phyloP scores from a whole-genome alignment of 2,888 invertebrate genomes.

The Saturnia pavonia region DNA sequence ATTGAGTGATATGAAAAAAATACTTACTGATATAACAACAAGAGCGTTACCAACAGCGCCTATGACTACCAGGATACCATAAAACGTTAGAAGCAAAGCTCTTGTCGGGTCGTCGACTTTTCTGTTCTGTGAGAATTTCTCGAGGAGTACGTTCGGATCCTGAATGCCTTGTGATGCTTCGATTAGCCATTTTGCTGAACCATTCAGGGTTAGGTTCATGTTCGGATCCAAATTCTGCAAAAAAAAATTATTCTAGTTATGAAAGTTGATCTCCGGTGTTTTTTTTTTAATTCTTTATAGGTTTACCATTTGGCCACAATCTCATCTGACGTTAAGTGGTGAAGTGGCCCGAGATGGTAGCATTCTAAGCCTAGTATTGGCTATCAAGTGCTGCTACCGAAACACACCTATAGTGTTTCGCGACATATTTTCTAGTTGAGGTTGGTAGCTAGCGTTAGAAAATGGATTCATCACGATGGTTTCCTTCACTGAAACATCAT shows the following conservation, averaged over 20 bases:
- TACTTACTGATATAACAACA: conserved; percentile 86
- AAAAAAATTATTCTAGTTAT: conserved; percentile 35
- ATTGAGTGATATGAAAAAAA: conserved; percentile 15
- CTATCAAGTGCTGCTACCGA: no score
- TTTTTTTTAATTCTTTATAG: no score
- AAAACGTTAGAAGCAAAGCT: conserved; percentile 85
- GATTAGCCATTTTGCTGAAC: conserved; percentile 70
- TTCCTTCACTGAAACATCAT: no score
- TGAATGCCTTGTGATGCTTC: conserved; percentile 68
- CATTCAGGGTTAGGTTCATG: conserved; percentile 66
- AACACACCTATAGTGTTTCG: no score
- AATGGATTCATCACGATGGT: no score
- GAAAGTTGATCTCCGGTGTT: not conserved
- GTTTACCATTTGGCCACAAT: no score
- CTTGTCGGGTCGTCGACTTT: conserved; percentile 87
- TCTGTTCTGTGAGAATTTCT: conserved; percentile 85
- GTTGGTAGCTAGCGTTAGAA: no score
- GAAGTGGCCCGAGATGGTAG: no score
- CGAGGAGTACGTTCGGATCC: conserved; percentile 74
- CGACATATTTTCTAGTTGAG: no score
- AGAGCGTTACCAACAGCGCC: conserved; percentile 93
- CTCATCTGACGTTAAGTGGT: no score
- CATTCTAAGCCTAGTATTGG: no score
- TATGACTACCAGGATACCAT: conserved; percentile 88
- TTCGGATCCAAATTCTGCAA: conserved; percentile 66